Evolutionary conservation across 1,140 invertebrate genomes (phyloP).

Genomic region (Battus philenor): DNA sequence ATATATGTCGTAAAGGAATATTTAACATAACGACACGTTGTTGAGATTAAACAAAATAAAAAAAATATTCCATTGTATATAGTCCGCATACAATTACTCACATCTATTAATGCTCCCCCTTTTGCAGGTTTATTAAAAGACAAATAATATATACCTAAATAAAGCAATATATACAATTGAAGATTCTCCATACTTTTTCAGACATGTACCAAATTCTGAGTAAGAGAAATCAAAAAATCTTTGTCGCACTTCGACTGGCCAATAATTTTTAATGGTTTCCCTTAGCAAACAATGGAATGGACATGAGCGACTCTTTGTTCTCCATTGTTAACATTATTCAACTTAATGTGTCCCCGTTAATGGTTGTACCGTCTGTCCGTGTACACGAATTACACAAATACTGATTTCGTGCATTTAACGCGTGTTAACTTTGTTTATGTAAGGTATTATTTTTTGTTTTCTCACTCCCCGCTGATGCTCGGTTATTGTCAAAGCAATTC

Average conservation of each 20-base stretch:
- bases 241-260: slow-evolving; percentile 25
- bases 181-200: slow-evolving; percentile 3
- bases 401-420: slow-evolving; percentile 50
- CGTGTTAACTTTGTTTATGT: slow-evolving; percentile 37
- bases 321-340: slow-evolving; percentile 41
- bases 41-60: too few species aligned
- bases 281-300: slow-evolving; percentile 40
- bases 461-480: slow-evolving; percentile 30
- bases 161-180: neutral
- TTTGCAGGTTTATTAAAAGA: too few species aligned
- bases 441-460: slow-evolving; percentile 16
- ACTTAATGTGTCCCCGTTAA: slow-evolving; percentile 47
- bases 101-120: too few species aligned
- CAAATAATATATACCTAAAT: too few species aligned
- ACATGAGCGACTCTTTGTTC: slow-evolving; percentile 40
- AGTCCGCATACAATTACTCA: too few species aligned
- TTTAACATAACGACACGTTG: too few species aligned
- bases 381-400: slow-evolving; percentile 32
- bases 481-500: slow-evolving; percentile 4
- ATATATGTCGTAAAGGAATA: too few species aligned
- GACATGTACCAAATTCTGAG: slow-evolving; percentile 25
- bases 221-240: slow-evolving; percentile 28
- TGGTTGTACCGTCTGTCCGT: slow-evolving; percentile 32
- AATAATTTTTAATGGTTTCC: slow-evolving; percentile 65
- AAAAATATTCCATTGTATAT: too few species aligned